Evolutionary conservation across 1,140 invertebrate species (phyloP), one percentile per base, ranked within the genome.

Genomic region (Nylanderia fulva): DNA sequence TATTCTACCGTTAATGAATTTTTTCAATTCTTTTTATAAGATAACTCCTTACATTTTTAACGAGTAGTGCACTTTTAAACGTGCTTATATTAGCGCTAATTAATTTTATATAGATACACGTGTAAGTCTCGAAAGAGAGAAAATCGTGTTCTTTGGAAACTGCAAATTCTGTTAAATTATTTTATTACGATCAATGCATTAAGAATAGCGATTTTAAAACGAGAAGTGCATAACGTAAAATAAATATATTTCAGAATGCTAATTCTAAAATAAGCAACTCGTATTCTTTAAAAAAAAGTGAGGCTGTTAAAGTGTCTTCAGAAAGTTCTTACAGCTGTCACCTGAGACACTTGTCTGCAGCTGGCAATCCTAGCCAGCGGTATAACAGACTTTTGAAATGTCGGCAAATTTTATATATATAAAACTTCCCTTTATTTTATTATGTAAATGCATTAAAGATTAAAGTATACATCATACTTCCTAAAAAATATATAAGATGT

Each of bases 291-390:
- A 6, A 13, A 71, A 71, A 63, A 80, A 80, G 13, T 24, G 36
- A 77, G n/a, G 6, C 29, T 71, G 36, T 80, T 80, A 80, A 71
- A 80, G 36, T 80, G 64, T 42, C 36, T n/a, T 58, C 33, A 24
- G 33, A 58, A 80, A 80, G 48, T 80, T 58, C 2, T 80, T 80
- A 71, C 64, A 54, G 42, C 52, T 80, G 64, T 71, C 64, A 33
- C 48, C 33, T 3, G 60, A 11, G 15, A 71, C 8, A 56, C n/a
- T 56, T 24, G 9, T 54, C 21, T 42, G 8, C 18, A 39, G 13
- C 58, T 64, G 42, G 27, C 56, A 33, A 64, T 48, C 42, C 11
- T 36, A 52, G 52, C 7, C 8, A 36, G n/a, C 2, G 2, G 8
- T 52, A 33, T 36, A 79, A 52, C 13, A 66, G 42, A 39, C n/a